Conservation (phyloP, 1,140 invertebrate genomes). For the Nymphalis io region DNA sequence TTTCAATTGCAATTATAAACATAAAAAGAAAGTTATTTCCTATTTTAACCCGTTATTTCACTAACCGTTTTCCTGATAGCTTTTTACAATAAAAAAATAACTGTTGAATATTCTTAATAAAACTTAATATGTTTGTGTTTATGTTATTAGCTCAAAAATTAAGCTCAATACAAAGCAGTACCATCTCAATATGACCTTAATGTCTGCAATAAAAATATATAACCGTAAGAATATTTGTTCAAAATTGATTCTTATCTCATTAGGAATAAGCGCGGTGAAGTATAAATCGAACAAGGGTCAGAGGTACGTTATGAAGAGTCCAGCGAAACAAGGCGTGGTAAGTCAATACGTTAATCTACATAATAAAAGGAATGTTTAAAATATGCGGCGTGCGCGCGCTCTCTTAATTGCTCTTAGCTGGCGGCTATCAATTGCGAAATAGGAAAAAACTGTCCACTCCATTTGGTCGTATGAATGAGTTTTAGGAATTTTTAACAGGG, state of each 20-base stretch:
- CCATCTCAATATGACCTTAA: constrained; percentile 13
- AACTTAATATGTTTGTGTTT: not conserved
- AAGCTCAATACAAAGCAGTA: not conserved
- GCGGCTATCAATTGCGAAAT: constrained; percentile 76
- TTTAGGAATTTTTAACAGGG: constrained; percentile 61
- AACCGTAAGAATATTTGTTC: not conserved
- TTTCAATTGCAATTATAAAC: not conserved
- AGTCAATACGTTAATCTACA: constrained; percentile 77
- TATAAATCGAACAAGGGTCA: constrained; percentile 25
- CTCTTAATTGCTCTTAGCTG: constrained; percentile 68
- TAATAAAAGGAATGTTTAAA: constrained; percentile 73
- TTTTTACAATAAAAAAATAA: not conserved
- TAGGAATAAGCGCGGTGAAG: not conserved
- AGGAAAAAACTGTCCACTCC: constrained; percentile 74
- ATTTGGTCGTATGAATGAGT: constrained; percentile 61
- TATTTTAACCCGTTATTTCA: not conserved
- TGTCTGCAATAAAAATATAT: constrained; percentile 27
- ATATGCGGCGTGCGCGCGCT: constrained; percentile 62
- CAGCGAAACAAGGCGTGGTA: constrained; percentile 52
- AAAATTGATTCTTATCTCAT: constrained; percentile 8
- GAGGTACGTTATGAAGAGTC: constrained; percentile 40
- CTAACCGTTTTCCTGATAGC: not conserved
- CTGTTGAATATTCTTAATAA: not conserved
- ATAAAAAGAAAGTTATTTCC: not conserved
- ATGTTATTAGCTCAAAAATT: not conserved